Percentiles rank a stretch among this genome's conserved stretches.
Conservation (phyloP, 2,113 vertebrate species). For the Protomyctophum bolini region DNA sequence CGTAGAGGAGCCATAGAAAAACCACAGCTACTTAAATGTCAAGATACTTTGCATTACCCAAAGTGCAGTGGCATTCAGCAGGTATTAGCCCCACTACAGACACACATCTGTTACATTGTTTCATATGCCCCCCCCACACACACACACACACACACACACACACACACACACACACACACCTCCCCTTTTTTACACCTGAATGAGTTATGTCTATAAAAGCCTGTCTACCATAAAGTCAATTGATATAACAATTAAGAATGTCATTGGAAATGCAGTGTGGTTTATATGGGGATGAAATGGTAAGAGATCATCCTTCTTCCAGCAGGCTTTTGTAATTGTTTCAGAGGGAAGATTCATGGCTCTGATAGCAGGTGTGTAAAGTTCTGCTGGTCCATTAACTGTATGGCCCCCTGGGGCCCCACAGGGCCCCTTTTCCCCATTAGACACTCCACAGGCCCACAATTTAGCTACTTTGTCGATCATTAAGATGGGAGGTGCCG, state of each 20-base stretch:
- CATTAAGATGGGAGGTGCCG: constrained; percentile 48
- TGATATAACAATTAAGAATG: constrained; percentile 41
- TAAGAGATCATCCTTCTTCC: constrained; percentile 36
- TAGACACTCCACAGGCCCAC: constrained; percentile 58
- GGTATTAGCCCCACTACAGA: constrained; percentile 63
- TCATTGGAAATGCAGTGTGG: not conserved
- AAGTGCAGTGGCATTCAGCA: constrained; percentile 70
- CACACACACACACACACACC: not conserved
- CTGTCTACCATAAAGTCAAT: constrained; percentile 30
- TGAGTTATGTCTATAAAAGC: constrained; percentile 21
- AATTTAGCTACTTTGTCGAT: constrained; percentile 62
- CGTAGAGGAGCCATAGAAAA: constrained; percentile 64
- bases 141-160: constrained; percentile 2
- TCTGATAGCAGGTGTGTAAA: constrained; percentile 15
- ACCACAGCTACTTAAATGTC: constrained; percentile 79
- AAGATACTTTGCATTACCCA: constrained; percentile 73
- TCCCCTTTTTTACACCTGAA: constrained; percentile 17
- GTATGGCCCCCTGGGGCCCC: constrained; percentile 43
- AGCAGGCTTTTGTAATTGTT: constrained; percentile 59
- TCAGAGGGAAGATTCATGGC: constrained; percentile 56
- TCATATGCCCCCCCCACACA: constrained; percentile 34
- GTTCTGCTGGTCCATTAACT: constrained; percentile 36
- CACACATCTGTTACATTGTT: constrained; percentile 63
- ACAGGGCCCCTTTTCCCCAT: constrained; percentile 43
- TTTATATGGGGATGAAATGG: constrained; percentile 41